phyloP scores from a whole-genome alignment of 2,797 vertebrate species.

The Alauda arvensis region DNA sequence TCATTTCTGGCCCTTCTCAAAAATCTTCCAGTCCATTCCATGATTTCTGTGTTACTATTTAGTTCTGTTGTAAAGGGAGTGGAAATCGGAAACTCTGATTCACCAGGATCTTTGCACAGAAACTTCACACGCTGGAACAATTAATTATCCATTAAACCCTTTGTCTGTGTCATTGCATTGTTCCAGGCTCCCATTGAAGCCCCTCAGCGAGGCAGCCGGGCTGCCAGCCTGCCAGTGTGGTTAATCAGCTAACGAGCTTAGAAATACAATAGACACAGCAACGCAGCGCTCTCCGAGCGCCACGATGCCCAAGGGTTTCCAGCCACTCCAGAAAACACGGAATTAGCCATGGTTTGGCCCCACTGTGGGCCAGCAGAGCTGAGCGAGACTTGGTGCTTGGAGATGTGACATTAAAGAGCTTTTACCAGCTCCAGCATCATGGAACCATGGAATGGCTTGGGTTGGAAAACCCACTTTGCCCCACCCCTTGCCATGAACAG shows the following conservation, averaged over 20 bases:
- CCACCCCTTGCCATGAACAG: neutral
- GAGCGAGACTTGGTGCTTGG: fast-evolving
- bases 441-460: neutral
- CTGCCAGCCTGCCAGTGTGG: conserved; percentile 3
- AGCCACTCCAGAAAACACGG: neutral
- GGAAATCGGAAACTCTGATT: conserved; percentile 61
- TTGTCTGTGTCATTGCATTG: conserved; percentile 56
- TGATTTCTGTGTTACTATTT: conserved; percentile 20
- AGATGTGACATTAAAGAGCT: fast-evolving
- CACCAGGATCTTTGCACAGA: conserved; percentile 39
- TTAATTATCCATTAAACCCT: conserved; percentile 64
- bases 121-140: conserved; percentile 57
- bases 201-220: neutral
- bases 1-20: neutral
- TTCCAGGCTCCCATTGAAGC: conserved; percentile 40
- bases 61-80: neutral
- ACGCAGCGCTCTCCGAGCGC: neutral
- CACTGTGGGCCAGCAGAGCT: neutral
- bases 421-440: neutral
- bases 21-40: neutral
- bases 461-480: neutral
- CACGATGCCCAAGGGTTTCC: neutral
- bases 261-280: conserved; percentile 6
- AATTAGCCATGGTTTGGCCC: neutral
- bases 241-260: conserved; percentile 45